Conservation (phyloP, 1,140 invertebrate genomes). For the Zaprionus camerounensis region DNA sequence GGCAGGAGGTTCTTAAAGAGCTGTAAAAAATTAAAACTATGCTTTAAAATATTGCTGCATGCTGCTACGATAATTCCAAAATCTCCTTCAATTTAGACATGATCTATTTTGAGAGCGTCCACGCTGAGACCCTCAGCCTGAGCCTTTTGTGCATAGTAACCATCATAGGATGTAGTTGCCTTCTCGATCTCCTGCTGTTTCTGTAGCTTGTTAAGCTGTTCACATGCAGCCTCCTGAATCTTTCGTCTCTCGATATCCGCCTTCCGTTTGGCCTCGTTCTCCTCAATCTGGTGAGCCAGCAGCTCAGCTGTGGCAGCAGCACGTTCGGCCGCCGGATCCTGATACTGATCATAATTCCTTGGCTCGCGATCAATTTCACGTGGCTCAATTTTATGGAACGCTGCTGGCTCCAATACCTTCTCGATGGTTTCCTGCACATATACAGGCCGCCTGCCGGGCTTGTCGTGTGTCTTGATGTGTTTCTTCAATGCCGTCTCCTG, state of each 20-base stretch:
- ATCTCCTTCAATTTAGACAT: constrained; percentile 51
- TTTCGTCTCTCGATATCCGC: constrained; percentile 73
- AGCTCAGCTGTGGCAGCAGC: constrained; percentile 73
- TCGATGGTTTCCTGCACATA: constrained; percentile 45
- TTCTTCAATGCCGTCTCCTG: constrained; percentile 80
- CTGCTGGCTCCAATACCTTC: constrained; percentile 53
- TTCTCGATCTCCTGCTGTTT: constrained; percentile 73
- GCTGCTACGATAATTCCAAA: constrained; percentile 21
- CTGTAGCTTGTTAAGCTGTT: constrained; percentile 72
- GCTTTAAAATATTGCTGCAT: constrained; percentile 47
- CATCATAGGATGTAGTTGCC: constrained; percentile 70
- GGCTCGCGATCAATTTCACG: constrained; percentile 52
- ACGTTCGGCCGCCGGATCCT: constrained; percentile 68
- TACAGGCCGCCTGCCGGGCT: constrained; percentile 57
- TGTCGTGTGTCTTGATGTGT: constrained; percentile 79
- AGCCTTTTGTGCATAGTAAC: constrained; percentile 70
- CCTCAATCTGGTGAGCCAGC: constrained; percentile 71
- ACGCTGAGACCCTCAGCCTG: constrained; percentile 67
- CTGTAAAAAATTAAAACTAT: constrained; percentile 43
- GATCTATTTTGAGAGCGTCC: constrained; percentile 69
- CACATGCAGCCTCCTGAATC: constrained; percentile 72
- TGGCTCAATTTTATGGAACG: constrained; percentile 62
- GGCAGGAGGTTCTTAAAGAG: background rate
- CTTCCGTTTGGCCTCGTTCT: constrained; percentile 73
- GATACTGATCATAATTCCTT: constrained; percentile 68